phyloP scores from a whole-genome alignment of 1,140 invertebrate species.

The Pogonomyrmex barbatus region DNA sequence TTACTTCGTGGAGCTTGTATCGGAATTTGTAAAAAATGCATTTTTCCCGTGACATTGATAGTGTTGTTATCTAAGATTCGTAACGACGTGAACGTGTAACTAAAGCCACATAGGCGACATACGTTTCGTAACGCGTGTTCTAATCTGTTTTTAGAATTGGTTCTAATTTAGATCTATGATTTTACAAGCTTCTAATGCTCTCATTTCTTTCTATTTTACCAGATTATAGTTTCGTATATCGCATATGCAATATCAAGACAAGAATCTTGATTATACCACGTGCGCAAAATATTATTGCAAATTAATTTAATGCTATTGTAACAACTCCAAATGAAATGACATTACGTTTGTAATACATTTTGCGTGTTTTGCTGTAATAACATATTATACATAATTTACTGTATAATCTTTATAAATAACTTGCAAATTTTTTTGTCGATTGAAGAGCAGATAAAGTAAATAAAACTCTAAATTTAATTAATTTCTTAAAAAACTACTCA shows the following conservation, averaged over 20 bases:
- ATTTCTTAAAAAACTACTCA: background rate
- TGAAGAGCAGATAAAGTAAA: background rate
- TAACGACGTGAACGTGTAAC: background rate
- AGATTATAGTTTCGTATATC: background rate
- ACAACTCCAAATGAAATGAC: background rate
- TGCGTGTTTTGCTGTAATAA: background rate
- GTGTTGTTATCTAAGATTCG: background rate
- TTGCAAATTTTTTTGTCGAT: background rate
- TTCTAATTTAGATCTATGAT: constrained; percentile 47
- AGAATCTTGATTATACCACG: background rate
- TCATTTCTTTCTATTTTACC: background rate
- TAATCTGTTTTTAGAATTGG: constrained; percentile 6
- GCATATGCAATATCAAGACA: background rate
- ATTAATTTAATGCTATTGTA: constrained; percentile 14
- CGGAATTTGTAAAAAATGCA: background rate
- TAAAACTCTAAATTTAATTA: background rate
- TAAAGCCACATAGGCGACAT: constrained; percentile 9
- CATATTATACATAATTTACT: background rate
- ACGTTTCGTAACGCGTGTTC: constrained; percentile 4
- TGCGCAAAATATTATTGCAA: background rate
- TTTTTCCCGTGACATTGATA: background rate
- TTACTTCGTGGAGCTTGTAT: background rate
- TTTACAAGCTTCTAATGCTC: background rate
- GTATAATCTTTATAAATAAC: constrained; percentile 3
- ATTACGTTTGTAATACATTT: background rate